Evolutionary conservation across 2,888 invertebrate genomes (phyloP), one percentile per base, ranked within the genome.

Genomic region (Sarcophaga carnaria): DNA sequence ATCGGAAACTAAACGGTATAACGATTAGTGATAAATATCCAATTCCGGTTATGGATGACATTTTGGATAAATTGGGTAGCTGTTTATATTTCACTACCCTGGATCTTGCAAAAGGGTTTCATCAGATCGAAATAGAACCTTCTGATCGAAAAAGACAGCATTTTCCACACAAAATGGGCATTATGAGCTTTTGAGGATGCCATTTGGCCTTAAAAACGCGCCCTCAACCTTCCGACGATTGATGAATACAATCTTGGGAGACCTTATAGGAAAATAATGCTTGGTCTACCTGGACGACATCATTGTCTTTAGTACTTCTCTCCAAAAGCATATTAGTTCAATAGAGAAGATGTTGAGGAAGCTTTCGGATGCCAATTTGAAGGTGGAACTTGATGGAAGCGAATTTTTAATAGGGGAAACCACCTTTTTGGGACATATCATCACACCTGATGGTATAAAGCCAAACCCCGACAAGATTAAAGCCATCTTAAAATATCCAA

Each of bases 401-500:
- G 72, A 72, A 20, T 72, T 74, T 14, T 62, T 74, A 11, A 22
- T 63, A 45, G 20, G 47, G 89, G 89, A 88, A 27, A 89, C 91
- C 0, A 85, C 88, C 47, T 92, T 88, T 85, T 74, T 92, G 14
- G 91, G 92, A 8, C 91, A 91, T 69, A 37, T 37, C 37, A 37
- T 37, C 37, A 37, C 37, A 37, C 37, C 37, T 37, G 37, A 37
- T 37, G 6, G 90, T 20, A 88, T 90, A 14, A 89, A 84, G 78
- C 90, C 91, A 4, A 90, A 91, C 71, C 90, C 90, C 0, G 87
- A 89, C 11, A 92, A 92, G 88, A 89, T 37, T 37, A 37, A 37
- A 37, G 37, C 37, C 37, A 37, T 37, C 6, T 37, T 37, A 37
- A 8, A 37, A 37, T 37, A 37, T 37, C 37, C 37, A 6, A 37